These are phyloP conservation scores for Limnephilus auricula DNA, from an alignment of 2,888 invertebrate species.

Conservation along the genomic window DNA sequence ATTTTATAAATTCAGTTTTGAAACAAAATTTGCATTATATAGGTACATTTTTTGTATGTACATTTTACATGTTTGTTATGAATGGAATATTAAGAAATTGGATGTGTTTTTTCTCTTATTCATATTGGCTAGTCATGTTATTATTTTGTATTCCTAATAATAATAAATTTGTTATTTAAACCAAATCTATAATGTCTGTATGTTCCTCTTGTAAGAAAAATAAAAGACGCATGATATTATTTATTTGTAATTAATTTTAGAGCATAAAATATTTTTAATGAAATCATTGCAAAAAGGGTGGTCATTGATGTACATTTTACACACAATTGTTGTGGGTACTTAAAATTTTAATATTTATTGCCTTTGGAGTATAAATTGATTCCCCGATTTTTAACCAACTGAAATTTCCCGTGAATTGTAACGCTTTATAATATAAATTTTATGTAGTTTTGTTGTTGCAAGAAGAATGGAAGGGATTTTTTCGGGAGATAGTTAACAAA, in stretches of 20 bases:
- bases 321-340: neutral
- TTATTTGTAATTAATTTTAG: neutral
- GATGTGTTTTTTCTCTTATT: neutral
- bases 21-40: neutral
- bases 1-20: no score
- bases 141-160: neutral
- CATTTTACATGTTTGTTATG: no score
- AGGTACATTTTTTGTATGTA: neutral
- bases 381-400: neutral
- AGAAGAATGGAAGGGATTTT: no score
- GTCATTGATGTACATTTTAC: neutral
- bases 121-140: neutral
- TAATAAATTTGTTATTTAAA: neutral
- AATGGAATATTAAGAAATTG: neutral
- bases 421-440: no score
- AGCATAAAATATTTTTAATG: neutral
- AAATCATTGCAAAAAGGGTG: neutral
- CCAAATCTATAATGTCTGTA: neutral
- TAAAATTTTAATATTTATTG: neutral
- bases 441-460: no score
- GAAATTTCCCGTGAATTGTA: no score
- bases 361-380: neutral
- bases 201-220: neutral
- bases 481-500: neutral
- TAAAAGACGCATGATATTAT: neutral